phyloP scores from a whole-genome alignment of 2,797 vertebrate genomes.

The Scyliorhinus canicula region DNA sequence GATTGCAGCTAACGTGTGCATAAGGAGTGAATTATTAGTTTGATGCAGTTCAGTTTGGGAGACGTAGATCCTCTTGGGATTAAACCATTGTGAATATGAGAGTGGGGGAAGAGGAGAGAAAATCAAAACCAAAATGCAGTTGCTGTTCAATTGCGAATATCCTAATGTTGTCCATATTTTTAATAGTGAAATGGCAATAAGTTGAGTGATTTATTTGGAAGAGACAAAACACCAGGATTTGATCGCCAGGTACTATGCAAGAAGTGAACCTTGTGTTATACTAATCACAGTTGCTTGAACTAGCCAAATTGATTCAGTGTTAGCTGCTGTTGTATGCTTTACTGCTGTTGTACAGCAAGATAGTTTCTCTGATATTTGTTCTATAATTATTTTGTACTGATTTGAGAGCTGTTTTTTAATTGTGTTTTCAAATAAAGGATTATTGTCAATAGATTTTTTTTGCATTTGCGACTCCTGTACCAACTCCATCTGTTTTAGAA shows the following conservation, averaged over 20 bases:
- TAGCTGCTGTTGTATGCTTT: not conserved
- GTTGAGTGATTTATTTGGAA: not conserved
- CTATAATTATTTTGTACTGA: not conserved
- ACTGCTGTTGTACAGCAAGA: not conserved
- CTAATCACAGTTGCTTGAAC: not conserved
- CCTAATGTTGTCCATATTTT: not conserved
- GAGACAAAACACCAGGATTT: not conserved
- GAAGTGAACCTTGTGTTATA: not conserved
- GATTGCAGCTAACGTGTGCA: not conserved
- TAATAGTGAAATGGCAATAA: not conserved
- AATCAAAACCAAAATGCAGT: not conserved
- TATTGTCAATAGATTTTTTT: not conserved
- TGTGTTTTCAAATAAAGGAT: conserved; percentile 12
- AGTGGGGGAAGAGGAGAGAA: not conserved
- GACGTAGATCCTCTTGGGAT: not conserved
- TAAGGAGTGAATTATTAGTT: not conserved
- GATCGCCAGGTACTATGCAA: not conserved
- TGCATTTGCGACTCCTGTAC: not conserved
- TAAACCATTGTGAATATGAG: not conserved
- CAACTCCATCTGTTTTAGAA: not conserved
- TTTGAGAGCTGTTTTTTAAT: not conserved
- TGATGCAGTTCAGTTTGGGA: not conserved
- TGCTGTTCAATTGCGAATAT: not conserved
- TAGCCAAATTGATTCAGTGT: not conserved
- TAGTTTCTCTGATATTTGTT: not conserved